Base-by-base conservation (phyloP, 2,888 invertebrate species). In the Drosophila pegasa region DNA sequence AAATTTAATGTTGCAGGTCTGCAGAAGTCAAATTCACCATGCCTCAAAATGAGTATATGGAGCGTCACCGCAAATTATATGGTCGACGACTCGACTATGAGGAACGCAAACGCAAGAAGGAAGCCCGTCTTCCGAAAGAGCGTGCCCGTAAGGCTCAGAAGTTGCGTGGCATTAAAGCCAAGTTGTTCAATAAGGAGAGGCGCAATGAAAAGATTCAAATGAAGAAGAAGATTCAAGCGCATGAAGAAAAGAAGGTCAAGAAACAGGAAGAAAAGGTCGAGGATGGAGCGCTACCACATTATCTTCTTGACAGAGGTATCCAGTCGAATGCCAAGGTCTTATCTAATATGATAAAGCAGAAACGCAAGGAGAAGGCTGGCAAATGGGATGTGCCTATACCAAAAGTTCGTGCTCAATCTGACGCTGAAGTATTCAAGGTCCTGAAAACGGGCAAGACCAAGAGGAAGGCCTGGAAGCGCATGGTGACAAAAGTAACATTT, bases 21-120 rank as follows among this genome's bases (percentile, higher is more conserved):
- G 52, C 65, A 48, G 37, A 43, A 54, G 41, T 25, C 47, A 80
- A 29, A 48, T 48, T 25, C 50, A 51, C 16, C 48, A 98, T 98
- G 98, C 98, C 98, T 91, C 99, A 99, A 94, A 99, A 99, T 95
- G 99, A 99, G 93, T 98, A 99, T 92, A 99, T 99, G 93, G 99
- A 99, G 90, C 95, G 99, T 75, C 98, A 98, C 93, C 96, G 97
- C 91, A 99, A 99, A 93, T 95, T 99, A 37, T 96, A 98, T 93
- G 99, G 99, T 90, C 95, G 98, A 87, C 95, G 99, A 72, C 95
- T 99, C 71, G 99, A 99, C 93, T 97, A 99, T 95, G 98, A 99
- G 93, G 99, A 99, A 92, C 94, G 97, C 69, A 98, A 97, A 93
- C 94, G 99, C 35, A 99, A 99, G 93, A 96, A 96, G 87, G 98